Percentiles rank a stretch among this genome's conserved stretches.
These are phyloP conservation scores for Ochropleura leucogaster DNA, from an alignment of 2,888 invertebrate genomes.

Conservation along the genomic window DNA sequence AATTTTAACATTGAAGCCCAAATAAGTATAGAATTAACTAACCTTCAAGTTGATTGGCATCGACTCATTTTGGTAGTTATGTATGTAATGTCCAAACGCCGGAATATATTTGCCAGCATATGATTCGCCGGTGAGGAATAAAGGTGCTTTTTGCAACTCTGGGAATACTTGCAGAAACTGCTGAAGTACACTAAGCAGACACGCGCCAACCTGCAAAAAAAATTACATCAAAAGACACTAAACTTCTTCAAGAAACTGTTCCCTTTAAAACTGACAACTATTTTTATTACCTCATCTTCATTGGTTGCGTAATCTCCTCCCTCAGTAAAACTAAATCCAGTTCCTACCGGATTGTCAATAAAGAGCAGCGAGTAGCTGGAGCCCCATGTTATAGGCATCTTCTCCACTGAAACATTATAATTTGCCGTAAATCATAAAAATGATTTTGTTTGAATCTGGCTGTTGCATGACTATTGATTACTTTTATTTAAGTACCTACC, in stretches of 20 bases:
- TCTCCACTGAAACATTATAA: slow-evolving; percentile 34
- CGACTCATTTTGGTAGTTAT: slow-evolving; percentile 55
- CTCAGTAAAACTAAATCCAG: slow-evolving; percentile 69
- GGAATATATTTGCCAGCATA: slow-evolving; percentile 79
- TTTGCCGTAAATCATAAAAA: too few species aligned
- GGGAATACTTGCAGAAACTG: slow-evolving; percentile 76
- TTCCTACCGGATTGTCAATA: slow-evolving; percentile 90
- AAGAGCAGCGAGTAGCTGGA: slow-evolving; percentile 87
- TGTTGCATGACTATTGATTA: too few species aligned
- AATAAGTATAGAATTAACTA: not conserved
- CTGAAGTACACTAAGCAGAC: slow-evolving; percentile 13
- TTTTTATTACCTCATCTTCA: not conserved
- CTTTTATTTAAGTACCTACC: slow-evolving; percentile 13
- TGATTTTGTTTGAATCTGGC: too few species aligned
- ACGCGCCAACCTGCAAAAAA: slow-evolving; percentile 64
- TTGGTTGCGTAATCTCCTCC: slow-evolving; percentile 5
- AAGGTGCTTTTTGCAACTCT: slow-evolving; percentile 81
- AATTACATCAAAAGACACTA: slow-evolving; percentile 76
- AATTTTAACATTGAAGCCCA: not conserved
- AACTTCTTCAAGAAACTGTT: slow-evolving; percentile 79
- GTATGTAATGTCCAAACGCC: slow-evolving; percentile 71
- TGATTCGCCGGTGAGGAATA: slow-evolving; percentile 64
- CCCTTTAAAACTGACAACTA: too few species aligned
- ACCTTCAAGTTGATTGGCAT: slow-evolving; percentile 69
- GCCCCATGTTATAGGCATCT: slow-evolving; percentile 71